Evolutionary conservation across 2,797 vertebrate species (phyloP).

Genomic region (Centroberyx gerrardi): DNA sequence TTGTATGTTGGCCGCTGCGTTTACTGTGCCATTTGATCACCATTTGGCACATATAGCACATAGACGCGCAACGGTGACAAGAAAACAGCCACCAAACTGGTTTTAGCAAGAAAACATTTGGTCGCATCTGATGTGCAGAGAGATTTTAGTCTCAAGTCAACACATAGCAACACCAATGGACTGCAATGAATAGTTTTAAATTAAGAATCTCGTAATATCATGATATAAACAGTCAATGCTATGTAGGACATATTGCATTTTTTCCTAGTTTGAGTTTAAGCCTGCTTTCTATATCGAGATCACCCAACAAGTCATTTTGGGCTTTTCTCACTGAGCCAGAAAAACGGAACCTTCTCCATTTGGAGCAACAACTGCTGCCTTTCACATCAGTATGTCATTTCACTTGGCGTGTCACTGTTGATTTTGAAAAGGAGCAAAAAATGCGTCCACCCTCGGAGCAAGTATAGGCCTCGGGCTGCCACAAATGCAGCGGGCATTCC

Average conservation of each 20-base stretch:
- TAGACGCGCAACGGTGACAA: background rate
- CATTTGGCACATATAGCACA: slow-evolving; percentile 3
- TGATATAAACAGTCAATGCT: no score
- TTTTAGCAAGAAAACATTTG: no score
- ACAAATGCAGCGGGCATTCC: slow-evolving; percentile 47
- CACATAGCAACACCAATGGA: background rate
- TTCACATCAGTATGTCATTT: slow-evolving; percentile 42
- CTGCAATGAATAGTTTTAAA: background rate
- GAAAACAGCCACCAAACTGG: background rate
- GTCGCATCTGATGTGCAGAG: background rate
- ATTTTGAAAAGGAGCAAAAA: slow-evolving; percentile 20
- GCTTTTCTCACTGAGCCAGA: slow-evolving; percentile 8
- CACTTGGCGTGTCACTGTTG: slow-evolving; percentile 35
- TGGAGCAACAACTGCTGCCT: slow-evolving; percentile 16
- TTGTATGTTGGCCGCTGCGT: background rate
- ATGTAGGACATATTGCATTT: no score
- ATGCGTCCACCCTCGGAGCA: slow-evolving; percentile 25
- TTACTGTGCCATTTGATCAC: background rate
- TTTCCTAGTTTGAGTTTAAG: background rate
- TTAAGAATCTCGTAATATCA: no score
- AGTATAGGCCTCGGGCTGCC: slow-evolving; percentile 48
- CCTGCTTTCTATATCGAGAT: background rate
- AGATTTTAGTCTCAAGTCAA: background rate
- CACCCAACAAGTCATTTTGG: slow-evolving; percentile 24
- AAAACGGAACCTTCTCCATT: slow-evolving; percentile 24